Conservation (phyloP, 1,140 invertebrate genomes). For the Akabosia matsudoensis region DNA sequence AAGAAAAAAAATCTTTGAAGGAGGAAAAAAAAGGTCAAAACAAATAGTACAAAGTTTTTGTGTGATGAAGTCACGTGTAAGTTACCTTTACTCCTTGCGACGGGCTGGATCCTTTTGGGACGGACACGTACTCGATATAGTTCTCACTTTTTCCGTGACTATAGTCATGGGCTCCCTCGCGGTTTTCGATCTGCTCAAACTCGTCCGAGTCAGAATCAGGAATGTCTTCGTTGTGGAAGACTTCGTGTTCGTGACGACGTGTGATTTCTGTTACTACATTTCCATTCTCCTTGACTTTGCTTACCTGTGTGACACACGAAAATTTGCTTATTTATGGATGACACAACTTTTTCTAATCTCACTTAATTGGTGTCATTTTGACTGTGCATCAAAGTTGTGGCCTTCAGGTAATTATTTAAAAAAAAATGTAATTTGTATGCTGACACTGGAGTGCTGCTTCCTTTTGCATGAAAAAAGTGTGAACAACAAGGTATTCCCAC, state of each 20-base stretch:
- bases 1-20: neutral
- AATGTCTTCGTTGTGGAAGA: slow-evolving; percentile 63
- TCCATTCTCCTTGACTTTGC: slow-evolving; percentile 66
- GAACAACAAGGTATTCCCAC: too few relatives aligned
- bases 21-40: neutral
- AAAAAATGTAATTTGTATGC: neutral
- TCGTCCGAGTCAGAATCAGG: slow-evolving; percentile 68
- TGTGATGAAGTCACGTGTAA: neutral
- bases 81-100: slow-evolving; percentile 50
- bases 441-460: neutral
- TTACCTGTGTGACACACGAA: slow-evolving; percentile 42
- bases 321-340: too few relatives aligned
- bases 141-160: slow-evolving; percentile 54
- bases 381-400: too few relatives aligned
- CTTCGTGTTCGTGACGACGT: slow-evolving; percentile 68
- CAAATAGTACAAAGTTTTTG: neutral
- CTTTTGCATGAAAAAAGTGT: too few relatives aligned
- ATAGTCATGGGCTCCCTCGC: slow-evolving; percentile 56
- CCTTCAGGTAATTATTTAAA: neutral
- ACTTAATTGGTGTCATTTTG: too few relatives aligned
- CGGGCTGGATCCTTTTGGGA: slow-evolving; percentile 48
- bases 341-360: too few relatives aligned
- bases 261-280: slow-evolving; percentile 75
- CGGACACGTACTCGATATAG: slow-evolving; percentile 50
- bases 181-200: slow-evolving; percentile 45